Base-by-base conservation (phyloP, 2,888 invertebrate species). In the Syritta pipiens region DNA sequence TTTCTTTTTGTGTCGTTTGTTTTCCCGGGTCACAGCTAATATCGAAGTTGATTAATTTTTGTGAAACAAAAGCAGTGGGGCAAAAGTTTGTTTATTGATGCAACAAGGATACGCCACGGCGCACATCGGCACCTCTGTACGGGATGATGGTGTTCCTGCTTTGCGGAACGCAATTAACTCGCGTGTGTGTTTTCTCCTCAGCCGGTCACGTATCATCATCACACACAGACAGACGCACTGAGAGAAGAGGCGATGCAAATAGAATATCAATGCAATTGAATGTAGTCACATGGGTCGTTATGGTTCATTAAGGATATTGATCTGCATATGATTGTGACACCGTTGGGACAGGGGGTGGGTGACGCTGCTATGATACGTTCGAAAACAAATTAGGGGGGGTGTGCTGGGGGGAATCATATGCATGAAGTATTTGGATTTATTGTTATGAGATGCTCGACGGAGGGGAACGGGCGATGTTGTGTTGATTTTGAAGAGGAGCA, bases 281-380 rank as follows among this genome's bases (percentile, higher is more conserved):
- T 77, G 40, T 53, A 65, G 77, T 53, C 71, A 60, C 63, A 63
- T 71, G 63, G 37, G 63, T 71, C 30, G 71, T 77, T 77, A 77
- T 59, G 71, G 76, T 71, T 77, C 76, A 77, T 77, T 71, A 77
- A 32, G 71, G 71, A 77, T 77, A 77, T 71, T 77, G 71, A 77
- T 65, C 71, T 53, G 71, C 53, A 65, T 71, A 71, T 71, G 77
- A 71, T 77, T 59, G 71, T n/a, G n/a, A n/a, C n/a, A n/a, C 19
- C 26, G 14, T 14, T 2, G 6, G 22, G 44, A 10, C 14, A 24
- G 28, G 10, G 30, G 9, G 19, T n/a, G 22, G 12, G n/a, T 1
- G 17, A 20, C 1, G 26, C 5, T 62, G 24, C 32, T 6, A 30
- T 32, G 24, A 46, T 12, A 37, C 42, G 49, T n/a, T n/a, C n/a